Evolutionary conservation across 2,113 vertebrate genomes (phyloP), one percentile per base, ranked within the genome.

Genomic region (Cephalopholis sonnerati): DNA sequence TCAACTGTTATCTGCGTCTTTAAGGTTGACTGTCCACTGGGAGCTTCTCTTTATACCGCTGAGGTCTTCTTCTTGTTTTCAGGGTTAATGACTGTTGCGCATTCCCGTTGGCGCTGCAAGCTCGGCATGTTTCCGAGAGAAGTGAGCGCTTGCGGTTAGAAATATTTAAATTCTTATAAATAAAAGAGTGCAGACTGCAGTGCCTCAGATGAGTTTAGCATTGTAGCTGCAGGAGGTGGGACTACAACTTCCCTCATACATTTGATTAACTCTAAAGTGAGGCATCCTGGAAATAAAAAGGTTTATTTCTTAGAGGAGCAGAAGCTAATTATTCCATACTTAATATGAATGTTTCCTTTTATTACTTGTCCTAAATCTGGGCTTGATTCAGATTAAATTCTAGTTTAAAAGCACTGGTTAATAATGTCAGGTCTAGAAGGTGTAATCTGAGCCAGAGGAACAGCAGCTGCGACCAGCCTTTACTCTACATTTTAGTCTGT

Each of bases 151-250:
- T 3, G 0, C 54, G 67, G 70, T 74, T 64, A 39, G 9, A 83
- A 85, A 63, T 78, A 55, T 69, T 78, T 24, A 27, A 71, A 75
- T 65, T 74, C 15, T 62, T 22, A 57, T 57, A 12, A 69, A 25
- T 32, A 62, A 54, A 54, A 77, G 44, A 75, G 58, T 20, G 32
- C 29, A 61, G 17, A 62, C 24, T 46, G 32, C 36, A 54, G 25
- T 29, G 58, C 18, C 22, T 67, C 9, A 27, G 29, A 12, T 63
- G 25, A 61, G 39, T 61, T 78, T 25, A 77, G 69, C 41, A 41
- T 53, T 15, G 32, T 62, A 39, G 11, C 59, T 72, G 76, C 8
- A 3, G 53, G 65, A 41, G 24, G 18, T 41, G 55, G 4, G 12
- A 80, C 20, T 50, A 46, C 4, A 77, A 75, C 57, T 39, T 78